Evolutionary conservation across 2,797 vertebrate species (phyloP).

Genomic region (Lagodon rhomboides): DNA sequence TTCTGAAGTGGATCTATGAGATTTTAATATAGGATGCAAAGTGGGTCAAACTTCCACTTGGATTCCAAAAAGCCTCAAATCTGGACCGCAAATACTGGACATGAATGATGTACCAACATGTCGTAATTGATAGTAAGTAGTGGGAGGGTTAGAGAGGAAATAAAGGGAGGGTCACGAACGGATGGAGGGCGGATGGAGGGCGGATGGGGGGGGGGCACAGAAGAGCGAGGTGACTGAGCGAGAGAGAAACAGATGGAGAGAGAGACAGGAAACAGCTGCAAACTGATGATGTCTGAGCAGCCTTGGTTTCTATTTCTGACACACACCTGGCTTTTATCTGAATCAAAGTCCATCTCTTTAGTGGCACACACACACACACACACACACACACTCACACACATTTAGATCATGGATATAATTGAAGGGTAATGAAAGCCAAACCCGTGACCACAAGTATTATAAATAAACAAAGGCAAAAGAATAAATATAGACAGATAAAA

Average conservation of each 20-base stretch:
- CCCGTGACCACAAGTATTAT: neutral
- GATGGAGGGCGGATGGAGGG: neutral
- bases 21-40: constrained; percentile 64
- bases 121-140: constrained; percentile 25
- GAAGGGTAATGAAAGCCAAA: constrained; percentile 3
- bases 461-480: constrained; percentile 12
- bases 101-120: constrained; percentile 32
- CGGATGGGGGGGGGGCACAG: neutral
- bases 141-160: neutral
- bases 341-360: constrained; percentile 50
- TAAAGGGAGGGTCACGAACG: neutral
- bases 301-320: constrained; percentile 67
- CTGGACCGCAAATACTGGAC: constrained; percentile 1
- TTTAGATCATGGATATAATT: neutral
- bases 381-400: constrained; percentile 7
- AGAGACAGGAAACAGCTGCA: constrained; percentile 60
- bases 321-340: constrained; percentile 69
- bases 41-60: constrained; percentile 59
- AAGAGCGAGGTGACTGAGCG: constrained; percentile 8
- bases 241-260: constrained; percentile 38
- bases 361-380: constrained; percentile 2
- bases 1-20: constrained; percentile 44
- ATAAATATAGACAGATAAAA: constrained; percentile 17
- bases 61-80: constrained; percentile 23
- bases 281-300: constrained; percentile 50